Conservation (phyloP, 1,140 invertebrate species). For the Mamestra configurata region DNA sequence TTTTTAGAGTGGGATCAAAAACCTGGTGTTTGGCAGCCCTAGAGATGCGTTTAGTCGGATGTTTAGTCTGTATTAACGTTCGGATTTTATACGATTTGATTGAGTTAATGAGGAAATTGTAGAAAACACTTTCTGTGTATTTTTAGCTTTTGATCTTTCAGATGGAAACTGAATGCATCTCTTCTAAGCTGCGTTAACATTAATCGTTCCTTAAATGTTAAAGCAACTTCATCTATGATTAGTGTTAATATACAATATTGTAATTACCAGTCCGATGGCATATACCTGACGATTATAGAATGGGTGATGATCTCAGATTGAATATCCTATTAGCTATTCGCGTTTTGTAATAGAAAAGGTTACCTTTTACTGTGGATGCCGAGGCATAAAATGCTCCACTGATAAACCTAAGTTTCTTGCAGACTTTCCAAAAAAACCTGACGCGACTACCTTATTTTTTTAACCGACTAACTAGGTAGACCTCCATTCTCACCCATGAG, state of each 20-base stretch:
- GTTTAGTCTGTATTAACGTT: constrained; percentile 7
- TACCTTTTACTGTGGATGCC: too few species aligned
- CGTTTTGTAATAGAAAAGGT: background rate
- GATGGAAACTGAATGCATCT: background rate
- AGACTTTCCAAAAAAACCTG: too few species aligned
- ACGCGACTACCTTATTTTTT: too few species aligned
- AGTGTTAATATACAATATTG: constrained; percentile 21
- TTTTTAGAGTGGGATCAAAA: background rate
- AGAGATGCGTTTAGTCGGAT: constrained; percentile 17
- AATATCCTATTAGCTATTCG: constrained; percentile 6
- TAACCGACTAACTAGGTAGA: too few species aligned
- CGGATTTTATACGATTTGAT: background rate
- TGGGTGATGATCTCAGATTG: constrained; percentile 7
- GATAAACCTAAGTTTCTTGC: too few species aligned
- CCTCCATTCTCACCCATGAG: too few species aligned
- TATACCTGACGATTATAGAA: background rate
- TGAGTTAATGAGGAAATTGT: background rate
- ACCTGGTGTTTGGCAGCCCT: constrained; percentile 3
- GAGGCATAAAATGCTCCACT: too few species aligned
- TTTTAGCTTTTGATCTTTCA: background rate
- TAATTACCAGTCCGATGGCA: constrained; percentile 20
- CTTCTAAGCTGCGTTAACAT: background rate
- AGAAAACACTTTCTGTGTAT: background rate
- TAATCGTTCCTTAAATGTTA: background rate
- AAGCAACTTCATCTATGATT: background rate